Evolutionary conservation across 2,113 vertebrate genomes (phyloP).

Genomic region (Puma concolor): DNA sequence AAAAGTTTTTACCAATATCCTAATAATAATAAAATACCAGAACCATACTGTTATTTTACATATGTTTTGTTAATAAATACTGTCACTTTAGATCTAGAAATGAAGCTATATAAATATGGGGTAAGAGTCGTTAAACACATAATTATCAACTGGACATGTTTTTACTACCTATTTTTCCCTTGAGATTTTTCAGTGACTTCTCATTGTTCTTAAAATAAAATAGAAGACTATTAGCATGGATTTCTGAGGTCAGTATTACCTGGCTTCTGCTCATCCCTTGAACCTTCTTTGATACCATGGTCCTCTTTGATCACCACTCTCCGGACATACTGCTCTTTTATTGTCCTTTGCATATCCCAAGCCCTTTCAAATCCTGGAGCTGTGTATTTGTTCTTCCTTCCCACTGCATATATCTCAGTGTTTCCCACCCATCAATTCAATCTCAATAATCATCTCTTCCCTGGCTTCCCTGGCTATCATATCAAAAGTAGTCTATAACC

Average conservation of each 20-base stretch:
- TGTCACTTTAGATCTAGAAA: not conserved
- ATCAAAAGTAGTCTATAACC: not conserved
- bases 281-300: not conserved
- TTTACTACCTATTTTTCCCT: not conserved
- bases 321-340: not conserved
- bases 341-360: not conserved
- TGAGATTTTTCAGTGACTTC: not conserved
- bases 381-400: not conserved
- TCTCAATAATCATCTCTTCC: not conserved
- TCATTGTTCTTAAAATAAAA: not conserved
- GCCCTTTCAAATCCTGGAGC: not conserved
- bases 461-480: not conserved
- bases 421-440: not conserved
- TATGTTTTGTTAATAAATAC: not conserved
- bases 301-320: not conserved
- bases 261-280: not conserved
- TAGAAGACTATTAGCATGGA: not conserved
- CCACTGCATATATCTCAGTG: not conserved
- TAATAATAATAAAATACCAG: not conserved
- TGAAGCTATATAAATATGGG: not conserved
- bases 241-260: not conserved
- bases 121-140: not conserved
- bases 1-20: not conserved
- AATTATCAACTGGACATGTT: not conserved
- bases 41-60: not conserved